Conservation (phyloP, 2,888 invertebrate genomes). For the Helobdella robusta region DNA sequence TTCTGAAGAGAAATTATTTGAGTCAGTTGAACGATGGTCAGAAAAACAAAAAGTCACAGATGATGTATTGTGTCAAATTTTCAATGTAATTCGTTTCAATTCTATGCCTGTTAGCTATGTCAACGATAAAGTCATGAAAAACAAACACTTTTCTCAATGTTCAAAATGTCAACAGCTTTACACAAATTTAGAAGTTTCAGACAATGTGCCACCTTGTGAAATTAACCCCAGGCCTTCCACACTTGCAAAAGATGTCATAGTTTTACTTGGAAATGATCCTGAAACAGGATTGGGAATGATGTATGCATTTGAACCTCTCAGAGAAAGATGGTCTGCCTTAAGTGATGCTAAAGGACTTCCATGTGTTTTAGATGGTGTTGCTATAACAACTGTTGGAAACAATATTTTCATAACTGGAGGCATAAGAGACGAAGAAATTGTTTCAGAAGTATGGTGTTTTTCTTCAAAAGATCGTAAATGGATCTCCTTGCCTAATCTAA, state of each 20-base stretch:
- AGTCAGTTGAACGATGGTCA: constrained; percentile 45
- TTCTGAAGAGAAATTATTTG: constrained; percentile 44
- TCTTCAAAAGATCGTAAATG: constrained; percentile 43
- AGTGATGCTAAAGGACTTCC: constrained; percentile 42
- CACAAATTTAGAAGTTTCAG: not conserved
- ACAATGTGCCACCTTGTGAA: not conserved
- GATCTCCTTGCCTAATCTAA: constrained; percentile 41
- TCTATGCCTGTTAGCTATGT: constrained; percentile 11
- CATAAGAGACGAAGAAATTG: constrained; percentile 41
- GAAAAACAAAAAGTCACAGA: constrained; percentile 27
- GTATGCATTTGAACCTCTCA: constrained; percentile 46
- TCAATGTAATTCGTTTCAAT: constrained; percentile 12
- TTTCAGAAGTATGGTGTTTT: constrained; percentile 44
- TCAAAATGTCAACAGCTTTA: not conserved
- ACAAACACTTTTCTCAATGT: constrained; percentile 3
- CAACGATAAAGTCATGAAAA: constrained; percentile 1
- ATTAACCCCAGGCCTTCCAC: constrained; percentile 46
- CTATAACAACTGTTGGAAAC: constrained; percentile 42
- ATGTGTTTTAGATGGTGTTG: constrained; percentile 41
- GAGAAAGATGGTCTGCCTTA: constrained; percentile 44
- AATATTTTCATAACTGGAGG: constrained; percentile 46
- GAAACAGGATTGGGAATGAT: constrained; percentile 28
- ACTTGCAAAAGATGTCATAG: constrained; percentile 46
- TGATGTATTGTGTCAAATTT: constrained; percentile 8
- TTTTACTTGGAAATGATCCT: constrained; percentile 40